Conservation (phyloP, 2,888 invertebrate species). For the Parelbella ahira region DNA sequence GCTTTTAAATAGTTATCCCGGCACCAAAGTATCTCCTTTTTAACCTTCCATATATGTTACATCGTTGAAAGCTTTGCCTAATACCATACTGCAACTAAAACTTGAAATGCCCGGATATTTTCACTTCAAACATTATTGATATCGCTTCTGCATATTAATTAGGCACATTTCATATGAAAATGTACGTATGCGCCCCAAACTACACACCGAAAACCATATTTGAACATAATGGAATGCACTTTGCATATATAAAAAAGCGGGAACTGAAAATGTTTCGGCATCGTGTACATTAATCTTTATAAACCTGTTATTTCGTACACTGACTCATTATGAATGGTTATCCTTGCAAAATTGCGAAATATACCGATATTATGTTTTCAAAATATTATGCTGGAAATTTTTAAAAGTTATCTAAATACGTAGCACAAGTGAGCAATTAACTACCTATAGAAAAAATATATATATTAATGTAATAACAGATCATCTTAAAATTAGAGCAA, state of each 20-base stretch:
- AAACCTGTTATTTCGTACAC: conserved; percentile 14
- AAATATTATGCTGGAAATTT: not conserved
- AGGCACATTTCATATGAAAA: conserved; percentile 2
- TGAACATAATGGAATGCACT: conserved; percentile 16
- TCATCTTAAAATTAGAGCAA: too few relatives aligned
- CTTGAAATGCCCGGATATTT: conserved; percentile 4
- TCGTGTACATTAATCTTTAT: conserved; percentile 17
- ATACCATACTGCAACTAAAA: not conserved
- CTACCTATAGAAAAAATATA: too few relatives aligned
- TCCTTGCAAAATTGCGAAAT: conserved; percentile 15
- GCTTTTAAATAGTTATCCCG: too few relatives aligned
- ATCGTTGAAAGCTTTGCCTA: too few relatives aligned
- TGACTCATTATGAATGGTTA: conserved; percentile 15
- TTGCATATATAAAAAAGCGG: conserved; percentile 11
- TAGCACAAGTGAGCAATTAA: too few relatives aligned
- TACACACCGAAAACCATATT: conserved; percentile 9
- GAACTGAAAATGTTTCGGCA: conserved; percentile 13
- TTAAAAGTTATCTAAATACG: too few relatives aligned
- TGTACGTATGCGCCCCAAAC: not conserved
- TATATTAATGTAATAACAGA: too few relatives aligned
- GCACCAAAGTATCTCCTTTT: too few relatives aligned
- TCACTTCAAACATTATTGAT: conserved; percentile 17
- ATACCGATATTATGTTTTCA: conserved; percentile 6
- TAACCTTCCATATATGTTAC: too few relatives aligned
- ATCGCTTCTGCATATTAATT: conserved; percentile 15